Evolutionary conservation across 2,888 invertebrate genomes (phyloP), one percentile per base, ranked within the genome.

Genomic region (Actias luna): DNA sequence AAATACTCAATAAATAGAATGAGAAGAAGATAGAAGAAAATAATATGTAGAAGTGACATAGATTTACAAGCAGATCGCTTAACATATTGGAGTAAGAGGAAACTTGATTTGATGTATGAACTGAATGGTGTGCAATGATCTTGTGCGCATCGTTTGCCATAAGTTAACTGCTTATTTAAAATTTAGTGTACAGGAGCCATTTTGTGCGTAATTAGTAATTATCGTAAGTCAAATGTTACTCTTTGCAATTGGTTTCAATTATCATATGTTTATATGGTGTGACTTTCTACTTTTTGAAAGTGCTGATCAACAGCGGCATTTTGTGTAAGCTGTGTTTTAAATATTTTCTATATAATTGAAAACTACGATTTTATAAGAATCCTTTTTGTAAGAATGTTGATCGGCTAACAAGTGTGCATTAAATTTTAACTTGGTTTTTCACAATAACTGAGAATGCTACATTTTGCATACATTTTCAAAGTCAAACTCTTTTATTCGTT

Each of bases 401-500:
- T 46, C 10, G 7, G 7, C 22, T 46, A 46, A 18, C 18, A 46
- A 46, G 7, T 46, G 46, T 46, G 46, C 12, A 73, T 67, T 73
- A 65, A 72, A 69, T 73, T 69, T 67, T 77, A 75, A 85, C 83
- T 83, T 76, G 85, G 80, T 84, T 79, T n/a, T 66, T 67, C 64
- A 74, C 67, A 71, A 75, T 67, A 69, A 74, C 67, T 75, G 72
- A 69, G 74, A 72, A 84, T 82, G 76, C 85, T 87, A 84, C 72
- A 73, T 63, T 77, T 84, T 84, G 84, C 83, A 76, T 83, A 81
- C 82, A 77, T 84, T 84, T 79, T 91, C 92, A 92, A 92, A 92
- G 92, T 92, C 92, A 92, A 92, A 92, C 92, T 92, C 92, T 92
- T 89, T 81, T 86, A 82, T 84, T 66, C 78, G 78, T 74, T 82